These are phyloP conservation scores for Rhabdomys dilectus DNA, from an alignment of 2,113 vertebrate genomes.

Conservation along the genomic window DNA sequence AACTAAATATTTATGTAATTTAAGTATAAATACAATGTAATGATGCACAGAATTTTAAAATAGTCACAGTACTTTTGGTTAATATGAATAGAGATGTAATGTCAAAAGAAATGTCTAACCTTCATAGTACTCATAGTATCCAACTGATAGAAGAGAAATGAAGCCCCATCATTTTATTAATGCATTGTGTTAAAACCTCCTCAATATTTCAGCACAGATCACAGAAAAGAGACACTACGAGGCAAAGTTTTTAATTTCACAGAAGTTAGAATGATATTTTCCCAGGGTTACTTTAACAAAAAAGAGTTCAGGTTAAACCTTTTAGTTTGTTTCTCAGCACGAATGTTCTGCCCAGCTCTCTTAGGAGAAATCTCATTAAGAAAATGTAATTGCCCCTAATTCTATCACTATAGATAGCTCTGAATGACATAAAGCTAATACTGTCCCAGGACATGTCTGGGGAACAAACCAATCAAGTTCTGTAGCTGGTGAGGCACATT, in stretches of 20 bases:
- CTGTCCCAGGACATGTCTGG: constrained; percentile 61
- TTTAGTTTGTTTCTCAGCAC: constrained; percentile 14
- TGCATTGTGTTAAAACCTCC: neutral
- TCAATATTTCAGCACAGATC: neutral
- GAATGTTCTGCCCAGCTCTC: constrained; percentile 47
- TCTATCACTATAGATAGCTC: constrained; percentile 74
- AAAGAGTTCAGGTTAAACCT: constrained; percentile 19
- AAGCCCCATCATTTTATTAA: neutral
- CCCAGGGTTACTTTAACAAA: neutral
- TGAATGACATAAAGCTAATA: constrained; percentile 70
- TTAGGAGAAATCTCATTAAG: constrained; percentile 79
- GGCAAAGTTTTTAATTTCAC: constrained; percentile 45
- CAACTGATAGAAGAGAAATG: constrained; percentile 7
- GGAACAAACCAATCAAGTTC: constrained; percentile 53
- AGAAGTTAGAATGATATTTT: constrained; percentile 39
- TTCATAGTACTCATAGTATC: neutral
- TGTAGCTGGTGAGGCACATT: constrained; percentile 43
- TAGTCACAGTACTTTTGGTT: neutral
- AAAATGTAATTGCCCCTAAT: constrained; percentile 81
- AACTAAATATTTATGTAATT: neutral
- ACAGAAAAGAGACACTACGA: neutral
- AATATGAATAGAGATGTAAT: neutral
- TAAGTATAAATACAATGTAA: neutral
- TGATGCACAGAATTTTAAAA: neutral
- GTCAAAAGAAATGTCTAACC: neutral